Evolutionary conservation across 2,888 invertebrate species (phyloP).

Genomic region (Cephonodes hylas): DNA sequence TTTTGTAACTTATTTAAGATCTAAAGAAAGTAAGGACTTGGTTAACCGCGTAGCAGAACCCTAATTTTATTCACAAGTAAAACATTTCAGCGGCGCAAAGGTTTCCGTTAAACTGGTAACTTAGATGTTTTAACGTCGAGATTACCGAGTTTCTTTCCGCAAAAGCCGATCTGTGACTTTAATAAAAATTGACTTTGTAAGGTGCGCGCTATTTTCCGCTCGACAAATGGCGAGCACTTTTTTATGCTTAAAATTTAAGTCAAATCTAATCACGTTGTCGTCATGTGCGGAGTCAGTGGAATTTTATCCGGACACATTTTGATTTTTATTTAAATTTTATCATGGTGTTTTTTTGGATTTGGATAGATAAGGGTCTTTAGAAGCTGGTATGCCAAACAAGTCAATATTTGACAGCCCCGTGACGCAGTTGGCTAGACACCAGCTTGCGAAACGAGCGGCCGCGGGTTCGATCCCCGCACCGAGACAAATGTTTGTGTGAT

Average conservation of each 20-base stretch:
- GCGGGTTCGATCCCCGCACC: too few relatives aligned
- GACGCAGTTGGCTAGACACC: too few relatives aligned
- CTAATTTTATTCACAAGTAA: slow-evolving; percentile 16
- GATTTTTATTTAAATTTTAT: not conserved
- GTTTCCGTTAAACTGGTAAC: slow-evolving; percentile 26
- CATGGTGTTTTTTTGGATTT: not conserved
- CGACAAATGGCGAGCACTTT: not conserved
- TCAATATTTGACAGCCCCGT: too few relatives aligned
- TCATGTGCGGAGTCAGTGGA: not conserved
- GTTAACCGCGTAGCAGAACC: not conserved
- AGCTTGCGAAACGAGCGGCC: too few relatives aligned
- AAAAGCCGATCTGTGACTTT: slow-evolving; percentile 33
- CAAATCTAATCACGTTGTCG: not conserved
- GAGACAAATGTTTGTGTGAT: too few relatives aligned
- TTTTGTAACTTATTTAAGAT: too few relatives aligned
- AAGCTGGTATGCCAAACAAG: too few relatives aligned
- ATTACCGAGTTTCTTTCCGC: slow-evolving; percentile 27
- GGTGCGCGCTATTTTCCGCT: slow-evolving; percentile 1
- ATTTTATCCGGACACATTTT: too few relatives aligned
- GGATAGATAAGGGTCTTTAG: too few relatives aligned
- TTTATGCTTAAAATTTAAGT: not conserved
- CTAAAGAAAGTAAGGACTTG: too few relatives aligned
- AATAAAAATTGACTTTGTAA: slow-evolving; percentile 40
- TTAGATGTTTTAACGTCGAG: slow-evolving; percentile 33
- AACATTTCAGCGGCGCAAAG: slow-evolving; percentile 19